Base-by-base conservation (phyloP, 2,888 invertebrate genomes). In the Agriopis leucophaearia region DNA sequence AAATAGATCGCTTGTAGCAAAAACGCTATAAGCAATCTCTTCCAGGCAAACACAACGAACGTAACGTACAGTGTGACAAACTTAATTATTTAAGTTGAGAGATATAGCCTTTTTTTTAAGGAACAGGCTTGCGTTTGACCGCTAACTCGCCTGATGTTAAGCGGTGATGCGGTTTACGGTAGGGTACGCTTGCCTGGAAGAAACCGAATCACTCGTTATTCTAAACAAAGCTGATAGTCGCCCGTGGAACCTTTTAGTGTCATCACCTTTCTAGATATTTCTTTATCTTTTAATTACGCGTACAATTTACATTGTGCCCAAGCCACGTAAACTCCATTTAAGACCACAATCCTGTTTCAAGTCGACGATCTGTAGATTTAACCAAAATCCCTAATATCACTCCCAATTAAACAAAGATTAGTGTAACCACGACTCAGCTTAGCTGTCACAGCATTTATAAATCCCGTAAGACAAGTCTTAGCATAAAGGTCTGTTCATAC, bases 351-450 rank as follows among this genome's bases (percentile, higher is more conserved):
- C 57, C 61, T 35, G 38, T 51, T 56, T 52, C 45, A 42, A 66
- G 48, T 54, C 55, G 54, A 50, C 50, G 52, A 61, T 57, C 52
- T 62, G 48, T 58, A 65, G 60, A 61, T 66, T 59, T 66, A 40
- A 16, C 63, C 40, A 27, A 63, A 71, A 72, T 73, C 70, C 70
- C 65, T 67, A 66, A 71, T 72, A 72, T 77, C 74, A 74, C 74
- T 75, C 71, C 69, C 72, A 70, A 74, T 76, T 80, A 78, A 71
- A 72, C 76, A 75, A 78, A 80, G 79, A 81, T 81, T 80, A 77
- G 76, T 67, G 74, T 69, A 61, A 36, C 67, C 69, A 35, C 72
- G 72, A 27, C 59, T 59, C 40, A 79, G 74, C 73, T 72, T 71
- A 27, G 50, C 78, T 76, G 74, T 76, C 79, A 73, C 67, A 61